These are phyloP conservation scores for Melanaphis sacchari DNA, from an alignment of 1,140 invertebrate species.

Conservation along the genomic window DNA sequence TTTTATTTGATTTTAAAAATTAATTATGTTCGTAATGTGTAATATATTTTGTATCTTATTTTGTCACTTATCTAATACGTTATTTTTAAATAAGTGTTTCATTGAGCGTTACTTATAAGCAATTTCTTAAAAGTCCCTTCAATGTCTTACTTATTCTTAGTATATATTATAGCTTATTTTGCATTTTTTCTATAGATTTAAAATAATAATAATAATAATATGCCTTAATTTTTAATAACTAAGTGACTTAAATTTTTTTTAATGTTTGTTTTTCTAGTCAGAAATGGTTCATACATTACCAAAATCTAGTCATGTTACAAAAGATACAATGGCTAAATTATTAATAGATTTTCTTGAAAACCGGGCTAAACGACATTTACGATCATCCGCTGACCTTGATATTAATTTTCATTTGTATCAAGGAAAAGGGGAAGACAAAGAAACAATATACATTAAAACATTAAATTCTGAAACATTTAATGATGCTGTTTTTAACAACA, in stretches of 20 bases:
- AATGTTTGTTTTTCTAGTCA: constrained; percentile 61
- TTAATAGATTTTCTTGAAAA: constrained; percentile 64
- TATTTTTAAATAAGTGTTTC: too few species aligned
- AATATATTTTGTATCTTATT: background rate
- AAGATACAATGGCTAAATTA: constrained; percentile 62
- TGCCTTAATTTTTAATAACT: background rate
- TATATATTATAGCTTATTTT: too few species aligned
- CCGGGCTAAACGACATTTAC: constrained; percentile 59
- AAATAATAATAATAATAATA: too few species aligned
- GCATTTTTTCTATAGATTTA: too few species aligned
- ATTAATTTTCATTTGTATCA: constrained; percentile 40
- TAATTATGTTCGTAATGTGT: too few species aligned
- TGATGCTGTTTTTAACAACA: constrained; percentile 43
- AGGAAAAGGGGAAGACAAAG: constrained; percentile 1
- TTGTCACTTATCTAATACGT: background rate
- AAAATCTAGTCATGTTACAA: constrained; percentile 61
- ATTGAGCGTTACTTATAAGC: too few species aligned
- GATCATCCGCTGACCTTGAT: constrained; percentile 39
- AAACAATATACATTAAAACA: background rate
- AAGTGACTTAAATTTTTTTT: background rate
- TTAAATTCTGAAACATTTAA: constrained; percentile 42
- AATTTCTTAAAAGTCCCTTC: too few species aligned
- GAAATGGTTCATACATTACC: constrained; percentile 62
- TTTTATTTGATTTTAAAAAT: too few species aligned
- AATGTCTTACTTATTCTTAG: too few species aligned